These are phyloP conservation scores for Pteromalus puparum DNA, from an alignment of 1,140 invertebrate species.

Conservation along the genomic window DNA sequence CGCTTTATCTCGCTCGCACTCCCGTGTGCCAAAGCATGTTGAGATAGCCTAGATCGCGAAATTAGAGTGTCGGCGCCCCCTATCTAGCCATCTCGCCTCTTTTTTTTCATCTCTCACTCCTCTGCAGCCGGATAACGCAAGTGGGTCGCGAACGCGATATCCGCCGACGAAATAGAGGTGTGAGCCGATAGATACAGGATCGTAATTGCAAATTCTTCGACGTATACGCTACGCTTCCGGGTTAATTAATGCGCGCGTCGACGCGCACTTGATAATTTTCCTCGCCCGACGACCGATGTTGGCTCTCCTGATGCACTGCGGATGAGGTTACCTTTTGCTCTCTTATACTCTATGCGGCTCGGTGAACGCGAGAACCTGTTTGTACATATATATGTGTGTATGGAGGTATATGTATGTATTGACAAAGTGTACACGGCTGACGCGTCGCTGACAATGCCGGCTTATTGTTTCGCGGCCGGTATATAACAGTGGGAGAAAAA, in stretches of 20 bases:
- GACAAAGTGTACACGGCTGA: slow-evolving; percentile 9
- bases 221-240: not conserved
- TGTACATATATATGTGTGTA: not conserved
- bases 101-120: not conserved
- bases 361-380: slow-evolving; percentile 13
- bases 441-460: slow-evolving; percentile 20
- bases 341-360: not conserved
- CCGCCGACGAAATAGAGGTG: not conserved
- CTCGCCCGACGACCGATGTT: not conserved
- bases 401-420: not conserved
- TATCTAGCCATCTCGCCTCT: not conserved
- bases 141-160: not conserved
- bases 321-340: not conserved
- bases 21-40: not conserved
- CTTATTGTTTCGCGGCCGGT: slow-evolving; percentile 11
- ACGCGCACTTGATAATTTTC: not conserved
- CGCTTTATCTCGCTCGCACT: not conserved
- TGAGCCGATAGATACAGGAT: not conserved
- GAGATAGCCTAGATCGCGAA: slow-evolving; percentile 1
- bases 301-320: not conserved
- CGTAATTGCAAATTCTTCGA: not conserved
- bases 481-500: not conserved
- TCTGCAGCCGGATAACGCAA: not conserved
- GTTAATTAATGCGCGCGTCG: not conserved
- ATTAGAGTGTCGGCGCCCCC: not conserved